Conservation (phyloP, 2,797 vertebrate genomes). For the Acanthopagrus latus region DNA sequence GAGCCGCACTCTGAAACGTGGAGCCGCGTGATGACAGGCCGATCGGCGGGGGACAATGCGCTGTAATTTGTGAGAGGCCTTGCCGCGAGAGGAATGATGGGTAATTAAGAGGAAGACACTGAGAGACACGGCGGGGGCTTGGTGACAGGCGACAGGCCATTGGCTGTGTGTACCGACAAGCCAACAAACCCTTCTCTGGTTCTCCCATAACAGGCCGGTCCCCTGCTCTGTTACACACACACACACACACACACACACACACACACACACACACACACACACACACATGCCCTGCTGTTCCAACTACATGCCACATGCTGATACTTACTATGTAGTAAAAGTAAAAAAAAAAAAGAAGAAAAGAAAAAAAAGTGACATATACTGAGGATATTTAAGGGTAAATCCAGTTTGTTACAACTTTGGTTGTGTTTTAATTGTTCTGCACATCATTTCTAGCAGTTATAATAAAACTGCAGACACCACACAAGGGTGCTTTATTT, state of each 20-base stretch:
- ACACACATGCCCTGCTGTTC: conserved; percentile 14
- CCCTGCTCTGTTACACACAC: conserved; percentile 46
- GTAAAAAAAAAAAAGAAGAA: not conserved
- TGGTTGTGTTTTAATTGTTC: not conserved
- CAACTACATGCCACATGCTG: conserved; percentile 20
- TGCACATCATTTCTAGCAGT: not conserved
- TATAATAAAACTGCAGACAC: too few species aligned
- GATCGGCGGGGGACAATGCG: conserved; percentile 85
- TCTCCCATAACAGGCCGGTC: conserved; percentile 57
- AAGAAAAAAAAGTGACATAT: not conserved
- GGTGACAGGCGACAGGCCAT: conserved; percentile 83
- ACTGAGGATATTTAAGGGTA: not conserved
- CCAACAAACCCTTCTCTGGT: conserved; percentile 69
- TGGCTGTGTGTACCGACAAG: conserved; percentile 78
- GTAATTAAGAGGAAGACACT: conserved; percentile 89
- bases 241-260: conserved; percentile 33
- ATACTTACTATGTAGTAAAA: not conserved
- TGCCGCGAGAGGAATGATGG: conserved; percentile 83
- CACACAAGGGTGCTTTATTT: not conserved
- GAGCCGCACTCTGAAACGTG: conserved; percentile 81
- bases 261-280: conserved; percentile 27
- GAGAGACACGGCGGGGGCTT: conserved; percentile 75
- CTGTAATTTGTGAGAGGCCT: conserved; percentile 89
- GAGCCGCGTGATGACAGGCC: conserved; percentile 87
- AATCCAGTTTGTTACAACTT: not conserved